These are phyloP conservation scores for Andricus curvator DNA, from an alignment of 2,888 invertebrate species.

Conservation along the genomic window DNA sequence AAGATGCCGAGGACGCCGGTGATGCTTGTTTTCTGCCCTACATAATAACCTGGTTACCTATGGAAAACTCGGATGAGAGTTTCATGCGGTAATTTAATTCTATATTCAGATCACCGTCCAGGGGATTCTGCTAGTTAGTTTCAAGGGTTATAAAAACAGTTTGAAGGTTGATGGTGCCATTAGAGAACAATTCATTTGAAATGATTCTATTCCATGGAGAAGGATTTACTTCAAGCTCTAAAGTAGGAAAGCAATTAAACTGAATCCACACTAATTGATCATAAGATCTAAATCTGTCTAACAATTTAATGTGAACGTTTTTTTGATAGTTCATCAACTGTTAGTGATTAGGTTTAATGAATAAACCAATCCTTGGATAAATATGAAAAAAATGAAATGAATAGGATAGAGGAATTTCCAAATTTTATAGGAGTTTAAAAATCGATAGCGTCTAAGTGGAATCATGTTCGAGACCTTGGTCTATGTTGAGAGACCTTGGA, in stretches of 20 bases:
- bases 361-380: too few relatives aligned
- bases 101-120: background rate
- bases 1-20: background rate
- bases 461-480: conserved; percentile 4
- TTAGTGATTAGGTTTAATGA: too few relatives aligned
- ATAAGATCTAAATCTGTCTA: too few relatives aligned
- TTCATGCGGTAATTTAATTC: conserved; percentile 13
- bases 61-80: background rate
- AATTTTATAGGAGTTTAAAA: background rate
- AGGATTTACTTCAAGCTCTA: too few relatives aligned
- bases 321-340: too few relatives aligned
- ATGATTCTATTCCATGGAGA: background rate
- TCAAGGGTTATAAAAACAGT: background rate
- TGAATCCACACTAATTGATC: too few relatives aligned
- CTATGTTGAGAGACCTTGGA: background rate
- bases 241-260: too few relatives aligned
- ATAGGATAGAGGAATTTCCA: background rate
- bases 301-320: too few relatives aligned
- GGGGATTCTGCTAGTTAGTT: conserved; percentile 1
- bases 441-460: background rate
- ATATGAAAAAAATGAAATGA: too few relatives aligned
- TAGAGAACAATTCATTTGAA: background rate
- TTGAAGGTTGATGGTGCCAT: background rate
- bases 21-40: conserved; percentile 9
- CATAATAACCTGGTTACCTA: conserved; percentile 15